These are phyloP conservation scores for Tamias sibiricus DNA, from an alignment of 2,113 vertebrate genomes.

Conservation along the genomic window DNA sequence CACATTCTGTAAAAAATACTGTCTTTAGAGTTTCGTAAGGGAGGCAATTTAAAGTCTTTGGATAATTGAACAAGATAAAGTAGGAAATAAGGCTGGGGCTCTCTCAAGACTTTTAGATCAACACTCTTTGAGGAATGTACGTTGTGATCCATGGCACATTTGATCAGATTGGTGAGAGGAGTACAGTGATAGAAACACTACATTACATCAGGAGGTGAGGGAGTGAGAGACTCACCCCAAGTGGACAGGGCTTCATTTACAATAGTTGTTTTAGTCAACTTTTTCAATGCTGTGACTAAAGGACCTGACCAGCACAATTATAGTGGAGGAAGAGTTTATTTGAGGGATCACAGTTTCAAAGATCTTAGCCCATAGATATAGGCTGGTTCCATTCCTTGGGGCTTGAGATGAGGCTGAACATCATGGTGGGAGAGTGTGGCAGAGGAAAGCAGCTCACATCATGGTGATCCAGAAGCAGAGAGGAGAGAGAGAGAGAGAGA, in stretches of 20 bases:
- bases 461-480: too few species aligned
- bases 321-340: too few species aligned
- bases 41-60: slow-evolving; percentile 6
- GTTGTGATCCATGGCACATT: background rate
- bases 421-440: too few species aligned
- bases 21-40: background rate
- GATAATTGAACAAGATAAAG: background rate
- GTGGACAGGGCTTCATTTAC: background rate
- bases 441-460: too few species aligned
- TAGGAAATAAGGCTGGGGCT: background rate
- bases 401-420: too few species aligned
- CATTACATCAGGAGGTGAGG: background rate
- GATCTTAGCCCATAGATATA: too few species aligned
- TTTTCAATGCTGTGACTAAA: too few species aligned
- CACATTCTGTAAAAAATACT: slow-evolving; percentile 20
- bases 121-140: background rate
- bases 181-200: background rate
- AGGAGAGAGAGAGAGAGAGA: too few species aligned
- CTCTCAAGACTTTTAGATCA: background rate
- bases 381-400: too few species aligned
- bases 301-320: too few species aligned
- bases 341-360: too few species aligned
- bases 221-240: background rate
- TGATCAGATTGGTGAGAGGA: background rate
- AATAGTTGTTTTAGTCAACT: background rate